A percentile compares a stretch with the other conserved stretches of the same genome.
Evolutionary conservation across 2,888 invertebrate genomes (phyloP).

Genomic region (Tholera decimalis): DNA sequence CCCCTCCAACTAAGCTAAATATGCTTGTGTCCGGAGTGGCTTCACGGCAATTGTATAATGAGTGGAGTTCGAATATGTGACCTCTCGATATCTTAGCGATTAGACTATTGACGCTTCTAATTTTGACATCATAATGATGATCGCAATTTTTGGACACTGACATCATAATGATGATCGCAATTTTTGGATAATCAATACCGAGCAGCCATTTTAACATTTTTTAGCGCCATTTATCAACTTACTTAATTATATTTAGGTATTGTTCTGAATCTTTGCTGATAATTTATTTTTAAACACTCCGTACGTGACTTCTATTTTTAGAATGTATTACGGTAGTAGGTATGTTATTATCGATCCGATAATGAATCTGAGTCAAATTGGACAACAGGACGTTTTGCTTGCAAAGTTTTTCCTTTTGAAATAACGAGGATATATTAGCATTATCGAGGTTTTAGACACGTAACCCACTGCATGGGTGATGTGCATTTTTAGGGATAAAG

Average conservation of each 20-base stretch:
- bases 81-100: no score
- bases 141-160: background rate
- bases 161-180: background rate
- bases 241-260: constrained; percentile 1
- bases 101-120: no score
- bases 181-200: background rate
- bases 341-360: constrained; percentile 30
- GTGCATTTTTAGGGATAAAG: no score
- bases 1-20: no score
- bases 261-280: constrained; percentile 23
- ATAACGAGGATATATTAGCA: background rate
- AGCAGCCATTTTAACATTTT: background rate
- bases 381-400: background rate
- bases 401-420: constrained; percentile 20
- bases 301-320: constrained; percentile 29
- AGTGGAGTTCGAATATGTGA: no score
- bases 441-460: no score
- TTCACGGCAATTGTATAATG: no score
- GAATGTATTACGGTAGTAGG: constrained; percentile 20
- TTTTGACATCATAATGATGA: no score
- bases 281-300: constrained; percentile 30
- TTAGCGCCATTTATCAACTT: background rate
- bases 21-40: no score
- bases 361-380: constrained; percentile 27
- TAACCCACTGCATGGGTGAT: no score